Conservation (phyloP, 2,113 vertebrate genomes). For the Hippoglossus stenolepis region DNA sequence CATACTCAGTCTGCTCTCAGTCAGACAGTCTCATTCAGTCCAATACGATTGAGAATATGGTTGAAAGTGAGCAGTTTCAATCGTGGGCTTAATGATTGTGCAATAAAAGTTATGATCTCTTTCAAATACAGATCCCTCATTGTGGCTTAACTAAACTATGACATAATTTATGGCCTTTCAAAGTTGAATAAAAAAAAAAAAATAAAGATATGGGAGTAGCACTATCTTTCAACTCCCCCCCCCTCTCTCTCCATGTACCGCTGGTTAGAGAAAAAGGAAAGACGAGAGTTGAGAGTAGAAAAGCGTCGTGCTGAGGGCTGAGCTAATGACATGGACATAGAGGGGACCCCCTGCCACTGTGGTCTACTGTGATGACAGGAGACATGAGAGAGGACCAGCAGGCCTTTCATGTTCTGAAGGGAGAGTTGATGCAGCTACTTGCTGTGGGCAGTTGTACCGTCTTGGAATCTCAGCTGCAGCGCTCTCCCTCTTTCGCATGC, state of each 20-base stretch:
- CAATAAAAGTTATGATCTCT: background rate
- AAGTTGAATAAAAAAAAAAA: constrained; percentile 13
- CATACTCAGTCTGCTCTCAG: too few relatives aligned
- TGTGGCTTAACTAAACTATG: background rate
- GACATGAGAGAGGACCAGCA: constrained; percentile 72
- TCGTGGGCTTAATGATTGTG: background rate
- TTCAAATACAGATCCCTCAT: background rate
- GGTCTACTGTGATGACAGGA: constrained; percentile 70
- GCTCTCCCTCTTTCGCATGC: constrained; percentile 32
- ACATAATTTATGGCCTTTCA: constrained; percentile 8
- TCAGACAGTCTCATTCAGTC: too few relatives aligned
- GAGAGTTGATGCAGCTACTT: constrained; percentile 62
- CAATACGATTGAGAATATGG: background rate
- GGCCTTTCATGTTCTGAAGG: constrained; percentile 67
- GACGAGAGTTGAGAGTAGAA: constrained; percentile 48
- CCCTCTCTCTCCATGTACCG: constrained; percentile 4
- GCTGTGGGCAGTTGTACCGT: constrained; percentile 61
- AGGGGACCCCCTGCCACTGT: constrained; percentile 66
- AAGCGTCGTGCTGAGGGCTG: constrained; percentile 62
- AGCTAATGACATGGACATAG: constrained; percentile 74
- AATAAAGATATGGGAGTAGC: background rate
- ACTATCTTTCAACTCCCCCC: constrained; percentile 7
- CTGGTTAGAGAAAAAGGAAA: constrained; percentile 42
- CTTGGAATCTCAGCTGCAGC: constrained; percentile 46
- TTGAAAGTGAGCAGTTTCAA: background rate